Evolutionary conservation across 2,888 invertebrate genomes (phyloP).

Genomic region (Frankliniella fusca): DNA sequence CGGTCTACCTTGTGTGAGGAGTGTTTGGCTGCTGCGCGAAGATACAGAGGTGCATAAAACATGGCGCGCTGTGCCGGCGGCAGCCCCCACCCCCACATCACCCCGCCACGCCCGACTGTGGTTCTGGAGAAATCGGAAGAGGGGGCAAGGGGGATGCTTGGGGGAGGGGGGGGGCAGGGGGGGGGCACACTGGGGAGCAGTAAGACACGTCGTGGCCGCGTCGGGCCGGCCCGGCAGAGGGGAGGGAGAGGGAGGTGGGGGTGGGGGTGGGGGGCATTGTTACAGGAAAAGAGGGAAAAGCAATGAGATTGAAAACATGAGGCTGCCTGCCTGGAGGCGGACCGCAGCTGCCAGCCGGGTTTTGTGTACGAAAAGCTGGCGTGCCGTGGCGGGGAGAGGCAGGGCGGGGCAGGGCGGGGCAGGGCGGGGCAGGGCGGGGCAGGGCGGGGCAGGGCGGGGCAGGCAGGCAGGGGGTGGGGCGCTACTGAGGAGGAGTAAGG

Average conservation of each 20-base stretch:
- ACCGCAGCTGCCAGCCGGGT: too few species aligned
- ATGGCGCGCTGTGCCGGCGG: background rate
- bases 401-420: background rate
- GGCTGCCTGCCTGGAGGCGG: background rate
- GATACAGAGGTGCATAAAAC: conserved; percentile 21
- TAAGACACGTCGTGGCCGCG: background rate
- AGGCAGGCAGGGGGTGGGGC: background rate
- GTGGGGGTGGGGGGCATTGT: background rate
- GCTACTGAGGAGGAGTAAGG: too few species aligned
- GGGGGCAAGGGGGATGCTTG: background rate
- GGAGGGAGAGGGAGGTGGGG: background rate
- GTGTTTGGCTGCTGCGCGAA: conserved; percentile 2
- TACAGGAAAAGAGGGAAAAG: background rate
- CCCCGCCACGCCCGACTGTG: too few species aligned
- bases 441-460: background rate
- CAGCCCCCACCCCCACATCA: background rate
- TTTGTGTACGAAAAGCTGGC: background rate
- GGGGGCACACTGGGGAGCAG: background rate
- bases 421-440: background rate
- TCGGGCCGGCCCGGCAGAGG: background rate
- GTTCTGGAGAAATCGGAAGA: too few species aligned
- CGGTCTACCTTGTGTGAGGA: background rate
- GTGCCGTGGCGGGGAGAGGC: background rate
- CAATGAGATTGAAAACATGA: conserved; percentile 17
- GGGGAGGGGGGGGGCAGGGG: background rate